Evolutionary conservation across 2,797 vertebrate genomes (phyloP).

Genomic region (Betta splendens): DNA sequence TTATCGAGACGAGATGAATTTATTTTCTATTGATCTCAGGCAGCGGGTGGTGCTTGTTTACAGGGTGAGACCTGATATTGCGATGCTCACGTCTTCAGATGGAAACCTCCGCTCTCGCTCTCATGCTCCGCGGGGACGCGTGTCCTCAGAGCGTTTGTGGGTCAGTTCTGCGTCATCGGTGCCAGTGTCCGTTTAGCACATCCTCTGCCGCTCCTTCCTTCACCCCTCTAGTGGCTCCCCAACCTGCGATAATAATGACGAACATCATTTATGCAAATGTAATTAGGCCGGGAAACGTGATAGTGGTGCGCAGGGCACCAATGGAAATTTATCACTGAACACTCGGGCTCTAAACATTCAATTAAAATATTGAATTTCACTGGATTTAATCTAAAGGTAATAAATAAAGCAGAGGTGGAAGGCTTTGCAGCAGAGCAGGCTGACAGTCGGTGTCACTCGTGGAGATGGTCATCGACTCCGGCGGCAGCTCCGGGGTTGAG

Average conservation of each 20-base stretch:
- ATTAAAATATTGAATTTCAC: slow-evolving; percentile 97
- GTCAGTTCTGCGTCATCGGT: slow-evolving; percentile 23
- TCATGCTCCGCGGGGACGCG: slow-evolving; percentile 11
- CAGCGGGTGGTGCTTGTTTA: slow-evolving; percentile 39
- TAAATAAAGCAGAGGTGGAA: slow-evolving; percentile 93
- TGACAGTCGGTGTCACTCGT: slow-evolving; percentile 56
- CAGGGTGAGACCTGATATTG: slow-evolving; percentile 41
- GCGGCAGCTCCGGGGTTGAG: slow-evolving; percentile 23
- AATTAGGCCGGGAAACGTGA: slow-evolving; percentile 96
- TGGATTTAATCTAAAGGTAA: slow-evolving; percentile 97
- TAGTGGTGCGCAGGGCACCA: slow-evolving; percentile 87
- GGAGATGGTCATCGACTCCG: slow-evolving; percentile 57
- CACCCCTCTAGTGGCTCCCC: slow-evolving; percentile 80
- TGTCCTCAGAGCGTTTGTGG: slow-evolving; percentile 43
- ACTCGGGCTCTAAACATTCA: slow-evolving; percentile 97
- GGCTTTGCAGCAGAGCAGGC: slow-evolving; percentile 56
- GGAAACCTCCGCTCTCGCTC: slow-evolving; percentile 38
- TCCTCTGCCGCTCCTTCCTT: slow-evolving; percentile 42
- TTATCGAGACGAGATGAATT: slow-evolving; percentile 64
- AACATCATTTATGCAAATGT: slow-evolving; percentile 99
- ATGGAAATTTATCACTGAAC: slow-evolving; percentile 95
- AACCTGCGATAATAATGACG: slow-evolving; percentile 90
- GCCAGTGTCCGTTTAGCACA: slow-evolving; percentile 31
- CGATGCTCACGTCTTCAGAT: slow-evolving; percentile 23
- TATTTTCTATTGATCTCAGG: slow-evolving; percentile 68